These are phyloP conservation scores for Pseudomyrmex concolor DNA, from an alignment of 1,140 invertebrate species.

Conservation along the genomic window DNA sequence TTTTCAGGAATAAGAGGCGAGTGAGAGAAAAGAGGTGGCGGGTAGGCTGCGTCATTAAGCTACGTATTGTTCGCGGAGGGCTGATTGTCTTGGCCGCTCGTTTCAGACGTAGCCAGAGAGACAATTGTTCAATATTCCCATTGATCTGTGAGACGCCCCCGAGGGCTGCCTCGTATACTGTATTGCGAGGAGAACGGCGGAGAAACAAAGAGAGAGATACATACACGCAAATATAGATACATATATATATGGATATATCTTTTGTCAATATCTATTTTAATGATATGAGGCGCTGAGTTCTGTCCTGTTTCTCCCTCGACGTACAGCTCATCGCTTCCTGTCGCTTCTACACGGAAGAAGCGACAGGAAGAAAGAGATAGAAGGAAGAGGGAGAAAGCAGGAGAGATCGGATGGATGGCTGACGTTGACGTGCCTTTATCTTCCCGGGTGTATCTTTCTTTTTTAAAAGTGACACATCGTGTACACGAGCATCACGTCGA, in stretches of 20 bases:
- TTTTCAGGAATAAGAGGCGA: constrained; percentile 32
- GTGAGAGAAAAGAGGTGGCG: not conserved
- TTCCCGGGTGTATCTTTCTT: constrained; percentile 44
- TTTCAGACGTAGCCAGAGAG: constrained; percentile 83
- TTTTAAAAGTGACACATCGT: constrained; percentile 59
- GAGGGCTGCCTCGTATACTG: constrained; percentile 74
- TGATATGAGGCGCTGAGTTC: constrained; percentile 80
- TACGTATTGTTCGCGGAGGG: constrained; percentile 83
- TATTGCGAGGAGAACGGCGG: constrained; percentile 22
- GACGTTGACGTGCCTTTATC: constrained; percentile 69
- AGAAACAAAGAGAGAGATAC: constrained; percentile 4
- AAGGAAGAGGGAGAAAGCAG: constrained; percentile 9
- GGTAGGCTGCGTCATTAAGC: constrained; percentile 84
- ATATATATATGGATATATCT: constrained; percentile 68
- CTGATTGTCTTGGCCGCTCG: constrained; percentile 85
- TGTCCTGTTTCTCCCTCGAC: constrained; percentile 38
- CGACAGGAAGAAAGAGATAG: not conserved
- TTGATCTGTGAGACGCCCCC: constrained; percentile 84
- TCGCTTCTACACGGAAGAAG: constrained; percentile 36
- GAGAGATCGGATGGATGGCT: constrained; percentile 52
- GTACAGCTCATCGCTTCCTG: constrained; percentile 12
- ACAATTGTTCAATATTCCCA: constrained; percentile 86
- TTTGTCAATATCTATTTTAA: constrained; percentile 85
- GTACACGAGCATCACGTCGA: constrained; percentile 68
- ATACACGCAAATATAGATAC: constrained; percentile 31